These are phyloP conservation scores for Eucriotettix oculatus DNA, from an alignment of 2,888 invertebrate genomes.

Conservation along the genomic window DNA sequence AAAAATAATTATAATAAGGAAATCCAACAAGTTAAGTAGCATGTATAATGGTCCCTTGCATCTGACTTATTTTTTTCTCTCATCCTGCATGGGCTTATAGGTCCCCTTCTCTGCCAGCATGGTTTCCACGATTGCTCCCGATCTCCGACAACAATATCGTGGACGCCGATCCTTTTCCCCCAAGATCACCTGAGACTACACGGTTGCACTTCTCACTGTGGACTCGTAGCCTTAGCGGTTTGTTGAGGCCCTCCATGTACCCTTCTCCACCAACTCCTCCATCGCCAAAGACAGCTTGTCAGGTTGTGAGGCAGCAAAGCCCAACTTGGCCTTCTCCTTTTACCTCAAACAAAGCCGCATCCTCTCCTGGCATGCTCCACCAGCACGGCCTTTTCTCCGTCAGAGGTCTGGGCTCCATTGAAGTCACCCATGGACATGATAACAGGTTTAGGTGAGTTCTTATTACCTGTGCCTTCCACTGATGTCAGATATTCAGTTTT, in stretches of 20 bases:
- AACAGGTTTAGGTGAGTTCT: slow-evolving; percentile 1
- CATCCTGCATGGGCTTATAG: slow-evolving; percentile 22
- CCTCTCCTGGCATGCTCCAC: slow-evolving; percentile 14
- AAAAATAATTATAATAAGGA: too few species aligned
- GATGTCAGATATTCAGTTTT: background rate
- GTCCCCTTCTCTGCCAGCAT: slow-evolving; percentile 42
- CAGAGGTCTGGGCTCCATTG: slow-evolving; percentile 2
- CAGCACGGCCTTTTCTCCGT: slow-evolving; percentile 13
- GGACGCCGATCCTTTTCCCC: too few species aligned
- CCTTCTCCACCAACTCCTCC: background rate
- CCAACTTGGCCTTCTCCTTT: slow-evolving; percentile 18
- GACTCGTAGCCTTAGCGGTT: too few species aligned
- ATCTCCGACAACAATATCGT: slow-evolving; percentile 9
- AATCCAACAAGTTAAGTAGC: too few species aligned
- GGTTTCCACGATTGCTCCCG: slow-evolving; percentile 29
- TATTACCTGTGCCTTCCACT: background rate
- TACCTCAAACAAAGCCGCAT: slow-evolving; percentile 6
- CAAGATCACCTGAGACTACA: too few species aligned
- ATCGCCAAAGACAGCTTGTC: background rate
- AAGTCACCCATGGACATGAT: slow-evolving; percentile 2
- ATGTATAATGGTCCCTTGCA: background rate
- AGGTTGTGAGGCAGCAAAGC: slow-evolving; percentile 7
- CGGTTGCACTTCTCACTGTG: too few species aligned
- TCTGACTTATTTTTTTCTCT: slow-evolving; percentile 4
- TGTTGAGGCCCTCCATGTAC: too few species aligned